These are phyloP conservation scores for Theodoxus fluviatilis DNA, from an alignment of 2,888 invertebrate species.

Conservation along the genomic window DNA sequence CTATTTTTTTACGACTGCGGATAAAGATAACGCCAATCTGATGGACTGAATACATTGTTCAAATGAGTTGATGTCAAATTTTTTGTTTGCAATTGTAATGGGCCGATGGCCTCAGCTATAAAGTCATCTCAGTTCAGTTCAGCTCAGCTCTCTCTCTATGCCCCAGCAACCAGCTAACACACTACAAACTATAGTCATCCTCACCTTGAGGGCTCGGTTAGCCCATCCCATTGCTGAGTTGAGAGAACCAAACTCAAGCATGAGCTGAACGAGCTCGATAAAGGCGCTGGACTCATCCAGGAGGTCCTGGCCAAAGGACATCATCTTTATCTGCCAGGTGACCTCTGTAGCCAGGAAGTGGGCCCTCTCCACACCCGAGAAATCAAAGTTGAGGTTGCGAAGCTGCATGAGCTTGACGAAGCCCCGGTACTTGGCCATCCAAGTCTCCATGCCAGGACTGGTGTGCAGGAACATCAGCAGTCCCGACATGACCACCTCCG, in stretches of 20 bases:
- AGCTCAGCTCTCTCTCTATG: not conserved
- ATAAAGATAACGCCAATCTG: no score
- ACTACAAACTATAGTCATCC: not conserved
- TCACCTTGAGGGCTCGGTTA: conserved; percentile 53
- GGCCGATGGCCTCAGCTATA: no score
- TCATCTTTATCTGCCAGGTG: conserved; percentile 53
- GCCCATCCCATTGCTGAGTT: conserved; percentile 51
- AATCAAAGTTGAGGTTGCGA: conserved; percentile 50
- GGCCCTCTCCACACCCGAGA: conserved; percentile 44
- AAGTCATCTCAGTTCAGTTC: no score
- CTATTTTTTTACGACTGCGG: no score
- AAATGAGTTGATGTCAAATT: no score
- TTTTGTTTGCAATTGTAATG: no score
- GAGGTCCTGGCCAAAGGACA: conserved; percentile 58
- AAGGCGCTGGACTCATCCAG: conserved; percentile 47
- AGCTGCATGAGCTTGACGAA: conserved; percentile 53
- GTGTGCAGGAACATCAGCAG: conserved; percentile 42
- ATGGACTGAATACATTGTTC: no score
- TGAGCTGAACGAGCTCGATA: conserved; percentile 46
- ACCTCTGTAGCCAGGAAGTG: conserved; percentile 49
- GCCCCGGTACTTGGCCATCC: conserved; percentile 51
- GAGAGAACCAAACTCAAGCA: conserved; percentile 54
- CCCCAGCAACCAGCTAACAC: not conserved
- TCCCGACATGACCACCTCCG: conserved; percentile 45
- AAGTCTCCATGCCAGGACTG: conserved; percentile 43